A percentile compares a stretch with the other conserved stretches of the same genome.
Evolutionary conservation across 1,140 invertebrate species (phyloP).

Genomic region (Cydia splendana): DNA sequence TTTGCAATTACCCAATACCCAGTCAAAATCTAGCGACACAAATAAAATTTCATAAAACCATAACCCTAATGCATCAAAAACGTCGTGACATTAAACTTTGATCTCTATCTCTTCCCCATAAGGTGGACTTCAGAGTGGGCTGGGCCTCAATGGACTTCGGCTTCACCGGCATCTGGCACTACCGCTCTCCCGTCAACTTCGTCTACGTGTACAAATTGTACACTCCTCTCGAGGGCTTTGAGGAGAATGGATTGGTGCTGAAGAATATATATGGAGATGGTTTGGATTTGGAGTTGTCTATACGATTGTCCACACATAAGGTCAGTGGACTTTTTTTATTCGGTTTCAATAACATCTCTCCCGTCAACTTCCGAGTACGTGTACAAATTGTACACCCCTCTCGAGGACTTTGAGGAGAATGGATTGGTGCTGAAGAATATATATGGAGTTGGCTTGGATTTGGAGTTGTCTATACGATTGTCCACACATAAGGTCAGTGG

Average conservation of each 20-base stretch:
- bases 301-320: slow-evolving; percentile 84
- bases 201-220: slow-evolving; percentile 88
- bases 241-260: slow-evolving; percentile 86
- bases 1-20: too few relatives aligned
- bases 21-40: too few relatives aligned
- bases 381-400: slow-evolving; percentile 87
- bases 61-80: too few relatives aligned
- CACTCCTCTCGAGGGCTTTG: slow-evolving; percentile 86
- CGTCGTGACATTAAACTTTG: neutral
- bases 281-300: slow-evolving; percentile 85
- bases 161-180: slow-evolving; percentile 88
- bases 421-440: slow-evolving; percentile 86
- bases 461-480: slow-evolving; percentile 84
- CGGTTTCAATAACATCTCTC: slow-evolving; percentile 87
- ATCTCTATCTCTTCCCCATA: slow-evolving; percentile 33
- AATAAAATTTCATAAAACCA: too few relatives aligned
- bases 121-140: slow-evolving; percentile 86
- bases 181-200: slow-evolving; percentile 84
- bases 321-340: slow-evolving; percentile 79
- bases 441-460: slow-evolving; percentile 82
- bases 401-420: slow-evolving; percentile 87
- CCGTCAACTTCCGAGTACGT: slow-evolving; percentile 87
- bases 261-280: slow-evolving; percentile 83
- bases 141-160: slow-evolving; percentile 88
- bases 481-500: slow-evolving; percentile 84